Percentiles rank a stretch among this genome's conserved stretches.
phyloP scores from a whole-genome alignment of 1,140 invertebrate genomes.

The Danaus plexippus region DNA sequence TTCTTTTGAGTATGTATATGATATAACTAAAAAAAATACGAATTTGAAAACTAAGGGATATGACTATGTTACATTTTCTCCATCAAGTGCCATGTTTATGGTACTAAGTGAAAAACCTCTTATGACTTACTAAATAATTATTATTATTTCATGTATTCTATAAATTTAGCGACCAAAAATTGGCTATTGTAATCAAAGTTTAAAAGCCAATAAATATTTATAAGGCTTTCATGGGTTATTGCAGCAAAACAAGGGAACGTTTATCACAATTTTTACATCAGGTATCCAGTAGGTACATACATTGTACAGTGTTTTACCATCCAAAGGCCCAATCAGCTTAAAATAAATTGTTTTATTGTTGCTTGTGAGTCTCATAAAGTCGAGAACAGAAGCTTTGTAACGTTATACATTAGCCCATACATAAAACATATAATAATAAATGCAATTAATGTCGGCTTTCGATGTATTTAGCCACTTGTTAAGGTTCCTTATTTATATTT shows the following conservation, averaged over 20 bases:
- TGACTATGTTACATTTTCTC: too few species aligned
- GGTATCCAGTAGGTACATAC: conserved; percentile 29
- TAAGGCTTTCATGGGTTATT: conserved; percentile 54
- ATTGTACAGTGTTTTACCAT: conserved; percentile 45
- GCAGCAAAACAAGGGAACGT: conserved; percentile 51
- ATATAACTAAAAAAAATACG: too few species aligned
- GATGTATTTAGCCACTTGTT: too few species aligned
- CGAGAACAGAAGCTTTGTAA: conserved; percentile 26
- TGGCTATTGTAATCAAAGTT: conserved; percentile 14
- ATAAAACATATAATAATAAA: conserved; percentile 27
- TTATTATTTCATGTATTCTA: too few species aligned
- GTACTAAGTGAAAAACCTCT: too few species aligned
- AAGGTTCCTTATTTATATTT: too few species aligned
- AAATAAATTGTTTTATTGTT: conserved; percentile 59
- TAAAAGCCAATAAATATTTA: conserved; percentile 64
- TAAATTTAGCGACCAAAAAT: too few species aligned
- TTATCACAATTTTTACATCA: conserved; percentile 52
- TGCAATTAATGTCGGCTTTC: conserved; percentile 17
- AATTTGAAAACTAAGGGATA: too few species aligned
- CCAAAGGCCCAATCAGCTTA: conserved; percentile 51
- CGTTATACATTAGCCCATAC: conserved; percentile 18
- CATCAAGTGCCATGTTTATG: too few species aligned
- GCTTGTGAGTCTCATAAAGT: conserved; percentile 41
- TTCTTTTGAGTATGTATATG: too few species aligned
- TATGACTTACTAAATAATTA: too few species aligned